Conservation (phyloP, 2,113 vertebrate species). For the Myiagra hebetior region DNA sequence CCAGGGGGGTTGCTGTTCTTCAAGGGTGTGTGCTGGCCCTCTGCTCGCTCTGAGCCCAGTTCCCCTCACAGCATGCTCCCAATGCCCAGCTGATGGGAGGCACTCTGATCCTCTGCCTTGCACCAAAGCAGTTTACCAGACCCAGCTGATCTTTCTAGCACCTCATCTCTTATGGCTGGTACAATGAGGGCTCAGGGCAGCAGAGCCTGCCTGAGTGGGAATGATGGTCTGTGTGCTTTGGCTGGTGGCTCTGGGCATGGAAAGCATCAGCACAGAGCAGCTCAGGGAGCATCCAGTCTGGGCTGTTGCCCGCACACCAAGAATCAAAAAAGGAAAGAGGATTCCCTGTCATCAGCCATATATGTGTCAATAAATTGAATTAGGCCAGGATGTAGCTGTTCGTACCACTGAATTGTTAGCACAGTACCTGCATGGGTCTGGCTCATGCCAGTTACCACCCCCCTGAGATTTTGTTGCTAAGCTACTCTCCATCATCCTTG, state of each 20-base stretch:
- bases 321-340: neutral
- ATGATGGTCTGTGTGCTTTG: neutral
- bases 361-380: neutral
- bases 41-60: neutral
- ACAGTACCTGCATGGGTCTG: neutral
- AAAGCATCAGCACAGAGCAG: neutral
- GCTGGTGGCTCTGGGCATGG: neutral
- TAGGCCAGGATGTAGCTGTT: neutral
- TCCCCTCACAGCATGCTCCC: accelerated
- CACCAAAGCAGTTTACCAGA: neutral
- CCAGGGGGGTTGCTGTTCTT: neutral
- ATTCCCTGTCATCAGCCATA: neutral
- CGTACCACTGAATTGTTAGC: neutral
- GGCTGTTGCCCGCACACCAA: neutral
- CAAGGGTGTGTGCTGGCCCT: neutral
- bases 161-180: accelerated
- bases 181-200: neutral
- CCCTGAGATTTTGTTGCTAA: neutral
- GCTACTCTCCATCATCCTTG: neutral
- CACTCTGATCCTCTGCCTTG: neutral
- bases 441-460: neutral
- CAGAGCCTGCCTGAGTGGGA: neutral
- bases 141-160: neutral
- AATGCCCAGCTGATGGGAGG: neutral
- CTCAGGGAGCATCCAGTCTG: neutral